A percentile compares a stretch with the other conserved stretches of the same genome.
Evolutionary conservation across 2,888 invertebrate species (phyloP).

Genomic region (Drosophila incognita): DNA sequence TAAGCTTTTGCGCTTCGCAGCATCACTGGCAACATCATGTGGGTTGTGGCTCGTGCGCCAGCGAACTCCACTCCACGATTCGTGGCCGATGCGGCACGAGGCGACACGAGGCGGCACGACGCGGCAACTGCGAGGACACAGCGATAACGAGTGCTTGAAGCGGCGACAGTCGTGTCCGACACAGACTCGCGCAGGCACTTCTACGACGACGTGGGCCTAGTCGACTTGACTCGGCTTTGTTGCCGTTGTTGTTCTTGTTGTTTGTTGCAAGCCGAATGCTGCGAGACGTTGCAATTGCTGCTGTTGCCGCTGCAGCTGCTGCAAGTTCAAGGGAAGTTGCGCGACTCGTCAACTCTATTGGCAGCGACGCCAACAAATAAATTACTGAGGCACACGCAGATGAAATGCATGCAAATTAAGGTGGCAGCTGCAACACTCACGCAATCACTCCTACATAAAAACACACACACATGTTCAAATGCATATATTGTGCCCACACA

Average conservation of each 20-base stretch:
- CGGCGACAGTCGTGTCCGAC: constrained; percentile 48
- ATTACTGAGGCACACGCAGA: constrained; percentile 48
- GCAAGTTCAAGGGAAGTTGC: constrained; percentile 66
- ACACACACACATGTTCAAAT: not conserved
- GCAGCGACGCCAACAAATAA: constrained; percentile 45
- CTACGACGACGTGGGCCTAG: constrained; percentile 21
- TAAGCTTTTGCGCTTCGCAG: not conserved
- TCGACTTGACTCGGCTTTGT: constrained; percentile 8
- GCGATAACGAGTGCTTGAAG: constrained; percentile 13
- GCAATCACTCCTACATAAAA: constrained; percentile 12
- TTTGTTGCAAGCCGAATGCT: constrained; percentile 7
- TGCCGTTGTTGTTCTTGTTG: not conserved
- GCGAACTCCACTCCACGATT: not conserved
- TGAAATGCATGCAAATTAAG: constrained; percentile 66
- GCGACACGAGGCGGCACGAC: not conserved
- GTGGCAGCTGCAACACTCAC: constrained; percentile 49
- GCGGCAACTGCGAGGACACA: not conserved
- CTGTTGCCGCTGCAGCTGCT: constrained; percentile 22
- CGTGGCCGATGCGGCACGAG: not conserved
- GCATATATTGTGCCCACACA: not conserved
- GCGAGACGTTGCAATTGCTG: not conserved
- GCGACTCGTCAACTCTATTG: constrained; percentile 24
- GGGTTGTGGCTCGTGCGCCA: not conserved
- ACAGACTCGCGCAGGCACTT: constrained; percentile 23
- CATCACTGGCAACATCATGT: not conserved